Percentiles rank a stretch among this genome's conserved stretches.
These are phyloP conservation scores for Eurystomus gularis DNA, from an alignment of 2,113 vertebrate species.

Conservation along the genomic window DNA sequence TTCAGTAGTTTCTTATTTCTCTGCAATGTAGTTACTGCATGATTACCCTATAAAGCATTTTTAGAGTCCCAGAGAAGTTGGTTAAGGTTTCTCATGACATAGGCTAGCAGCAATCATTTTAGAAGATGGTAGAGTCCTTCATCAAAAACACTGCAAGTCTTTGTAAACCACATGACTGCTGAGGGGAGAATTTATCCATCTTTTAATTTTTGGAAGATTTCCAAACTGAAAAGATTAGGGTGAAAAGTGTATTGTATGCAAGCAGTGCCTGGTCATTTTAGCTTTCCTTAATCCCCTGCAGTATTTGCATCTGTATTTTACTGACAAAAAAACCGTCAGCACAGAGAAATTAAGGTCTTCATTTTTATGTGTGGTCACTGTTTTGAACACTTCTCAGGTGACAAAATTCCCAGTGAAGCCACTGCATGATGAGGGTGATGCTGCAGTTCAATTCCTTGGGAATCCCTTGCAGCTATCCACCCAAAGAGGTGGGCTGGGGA, in stretches of 20 bases:
- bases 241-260: background rate
- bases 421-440: background rate
- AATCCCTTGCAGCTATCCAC: background rate
- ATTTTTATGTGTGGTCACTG: background rate
- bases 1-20: slow-evolving; percentile 27
- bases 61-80: slow-evolving; percentile 40
- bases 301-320: slow-evolving; percentile 12
- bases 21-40: slow-evolving; percentile 1
- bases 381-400: background rate
- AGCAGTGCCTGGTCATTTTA: slow-evolving; percentile 2
- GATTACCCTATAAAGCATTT: slow-evolving; percentile 62
- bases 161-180: background rate
- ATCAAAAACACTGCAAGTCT: slow-evolving; percentile 22
- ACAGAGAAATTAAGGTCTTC: background rate
- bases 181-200: slow-evolving; percentile 4
- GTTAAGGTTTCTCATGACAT: background rate
- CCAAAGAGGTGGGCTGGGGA: background rate
- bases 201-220: slow-evolving; percentile 10
- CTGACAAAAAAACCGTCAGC: slow-evolving; percentile 20
- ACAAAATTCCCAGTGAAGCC: background rate
- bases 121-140: background rate
- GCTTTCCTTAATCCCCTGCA: background rate
- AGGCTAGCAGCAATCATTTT: slow-evolving; percentile 4
- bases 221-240: slow-evolving; percentile 32
- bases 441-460: rapidly evolving